Evolutionary conservation across 1,140 invertebrate species (phyloP).

Genomic region (Apis mellifera): DNA sequence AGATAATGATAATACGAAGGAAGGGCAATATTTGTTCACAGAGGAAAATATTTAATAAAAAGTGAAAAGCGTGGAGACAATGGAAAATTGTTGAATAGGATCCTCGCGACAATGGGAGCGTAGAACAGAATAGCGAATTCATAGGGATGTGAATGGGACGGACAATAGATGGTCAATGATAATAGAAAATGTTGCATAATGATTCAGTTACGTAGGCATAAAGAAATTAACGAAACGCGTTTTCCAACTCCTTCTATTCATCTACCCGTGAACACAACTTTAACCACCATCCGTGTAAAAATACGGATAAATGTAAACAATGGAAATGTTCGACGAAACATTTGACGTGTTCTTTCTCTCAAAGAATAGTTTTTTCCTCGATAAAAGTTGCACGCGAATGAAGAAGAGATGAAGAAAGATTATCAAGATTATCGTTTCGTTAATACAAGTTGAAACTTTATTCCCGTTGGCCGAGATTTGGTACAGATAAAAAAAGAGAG

Average conservation of each 20-base stretch:
- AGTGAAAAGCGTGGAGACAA: neutral
- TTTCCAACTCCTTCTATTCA: neutral
- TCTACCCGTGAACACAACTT: no score
- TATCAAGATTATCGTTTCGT: neutral
- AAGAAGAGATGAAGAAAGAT: neutral
- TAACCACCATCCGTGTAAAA: no score
- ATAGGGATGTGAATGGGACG: neutral
- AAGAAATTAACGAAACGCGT: neutral
- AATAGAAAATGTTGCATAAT: conserved; percentile 5
- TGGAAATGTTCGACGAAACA: neutral
- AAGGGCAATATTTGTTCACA: neutral
- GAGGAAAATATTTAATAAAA: conserved; percentile 12
- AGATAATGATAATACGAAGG: neutral
- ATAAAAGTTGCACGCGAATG: neutral
- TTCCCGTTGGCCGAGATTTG: neutral
- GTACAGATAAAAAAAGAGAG: neutral
- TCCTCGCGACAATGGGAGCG: neutral
- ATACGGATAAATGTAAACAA: neutral
- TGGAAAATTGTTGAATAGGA: conserved; percentile 29
- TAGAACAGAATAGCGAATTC: conserved; percentile 3
- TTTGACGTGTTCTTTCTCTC: neutral
- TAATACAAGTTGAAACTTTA: neutral
- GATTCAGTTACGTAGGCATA: neutral
- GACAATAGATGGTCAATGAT: neutral
- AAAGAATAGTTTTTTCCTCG: neutral